These are phyloP conservation scores for Blastobasis lacticolella DNA, from an alignment of 2,888 invertebrate species.

Conservation along the genomic window DNA sequence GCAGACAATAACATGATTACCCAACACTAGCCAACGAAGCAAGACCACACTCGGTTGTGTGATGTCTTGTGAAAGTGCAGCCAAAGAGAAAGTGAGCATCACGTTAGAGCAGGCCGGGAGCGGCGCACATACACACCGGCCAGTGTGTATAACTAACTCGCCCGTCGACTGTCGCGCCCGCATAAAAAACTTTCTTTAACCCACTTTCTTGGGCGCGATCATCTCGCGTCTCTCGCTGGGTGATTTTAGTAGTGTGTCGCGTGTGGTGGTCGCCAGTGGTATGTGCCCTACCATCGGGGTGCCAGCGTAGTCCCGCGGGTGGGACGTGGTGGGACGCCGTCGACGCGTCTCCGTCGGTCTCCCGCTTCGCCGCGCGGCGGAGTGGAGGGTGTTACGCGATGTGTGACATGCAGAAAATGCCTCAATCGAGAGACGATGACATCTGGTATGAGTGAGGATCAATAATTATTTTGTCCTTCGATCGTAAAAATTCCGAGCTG, in stretches of 20 bases:
- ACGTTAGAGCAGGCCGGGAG: conserved; percentile 34
- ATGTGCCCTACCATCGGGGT: conserved; percentile 64
- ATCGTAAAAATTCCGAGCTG: too few species aligned
- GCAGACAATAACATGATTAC: conserved; percentile 20
- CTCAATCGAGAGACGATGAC: conserved; percentile 50
- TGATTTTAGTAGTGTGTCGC: conserved; percentile 56
- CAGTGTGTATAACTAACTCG: conserved; percentile 51
- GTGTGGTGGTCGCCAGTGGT: conserved; percentile 58
- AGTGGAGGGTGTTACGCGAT: conserved; percentile 31
- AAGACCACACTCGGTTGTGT: conserved; percentile 47
- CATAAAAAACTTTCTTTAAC: conserved; percentile 73
- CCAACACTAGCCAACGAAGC: conserved; percentile 54
- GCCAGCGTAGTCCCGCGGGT: conserved; percentile 58
- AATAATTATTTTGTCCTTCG: too few species aligned
- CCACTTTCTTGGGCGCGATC: conserved; percentile 65
- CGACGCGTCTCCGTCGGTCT: conserved; percentile 40
- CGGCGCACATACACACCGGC: conserved; percentile 32
- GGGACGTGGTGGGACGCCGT: conserved; percentile 58
- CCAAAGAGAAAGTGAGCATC: conserved; percentile 69
- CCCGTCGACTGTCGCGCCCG: conserved; percentile 48
- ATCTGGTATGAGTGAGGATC: conserved; percentile 47
- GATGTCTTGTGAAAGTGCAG: conserved; percentile 65
- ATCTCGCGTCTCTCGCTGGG: conserved; percentile 57
- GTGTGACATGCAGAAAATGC: conserved; percentile 71
- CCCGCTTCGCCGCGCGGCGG: conserved; percentile 35